Base-by-base conservation (phyloP, 2,797 vertebrate species). In the Phataginus tricuspis region DNA sequence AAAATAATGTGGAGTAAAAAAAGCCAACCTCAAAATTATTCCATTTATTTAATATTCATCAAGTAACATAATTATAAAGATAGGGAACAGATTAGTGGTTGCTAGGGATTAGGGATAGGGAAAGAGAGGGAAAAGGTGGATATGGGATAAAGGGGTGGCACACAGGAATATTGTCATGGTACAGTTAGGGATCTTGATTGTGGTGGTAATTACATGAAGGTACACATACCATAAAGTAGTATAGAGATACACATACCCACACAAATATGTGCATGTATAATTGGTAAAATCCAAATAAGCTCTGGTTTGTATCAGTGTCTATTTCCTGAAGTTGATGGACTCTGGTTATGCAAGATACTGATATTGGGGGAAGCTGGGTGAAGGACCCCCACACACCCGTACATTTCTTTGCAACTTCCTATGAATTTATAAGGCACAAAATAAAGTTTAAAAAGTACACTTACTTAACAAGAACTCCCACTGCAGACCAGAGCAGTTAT, bases 1-100 rank as follows among this genome's bases (percentile, higher is more conserved):
- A 95, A 88, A 91, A 66, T 86, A 91, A 59, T 71, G 53, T 25
- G 59, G 51, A 45, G 23, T 90, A 39, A 45, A 45, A 39, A 92
- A 69, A 69, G 37, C 31, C 49, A 83, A 2, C n/a, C 51, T 82
- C 61, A 51, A 69, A 92, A 78, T 69, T 21, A 83, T 84, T 77
- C 13, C 23, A 68, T 82, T 82, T 59, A 68, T 87, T 88, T 77
- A 88, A 69, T 23, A 34, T 92, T 74, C 25, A 8, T 63, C 27
- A 87, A 61, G 66, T 86, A 66, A 86, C 45, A 53, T 77, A 72
- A 31, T 93, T 86, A 37, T 14, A 63, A 23, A 61, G 34, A 49
- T 16, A 61, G n/a, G 63, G 23, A 75, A 74, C 18, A 72, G 64
- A 74, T 87, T 82, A 39, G 37, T 88, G 61, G 66, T 91, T 94